phyloP scores from a whole-genome alignment of 2,888 invertebrate species.

The Campoletis raptor region DNA sequence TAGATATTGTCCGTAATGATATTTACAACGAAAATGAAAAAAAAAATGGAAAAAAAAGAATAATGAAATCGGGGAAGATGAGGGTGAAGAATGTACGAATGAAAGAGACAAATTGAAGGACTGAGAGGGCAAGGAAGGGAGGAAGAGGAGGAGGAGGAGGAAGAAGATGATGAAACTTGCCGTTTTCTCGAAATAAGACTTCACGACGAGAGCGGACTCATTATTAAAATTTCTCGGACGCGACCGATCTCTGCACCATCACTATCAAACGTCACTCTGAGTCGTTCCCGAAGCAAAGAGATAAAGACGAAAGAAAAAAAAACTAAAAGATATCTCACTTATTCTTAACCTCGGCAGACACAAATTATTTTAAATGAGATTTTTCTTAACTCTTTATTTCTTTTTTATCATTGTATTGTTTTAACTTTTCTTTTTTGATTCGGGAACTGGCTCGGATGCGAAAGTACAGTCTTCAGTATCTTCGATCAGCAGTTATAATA shows the following conservation, averaged over 20 bases:
- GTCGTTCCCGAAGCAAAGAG: conserved; percentile 74
- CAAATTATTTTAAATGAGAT: conserved; percentile 64
- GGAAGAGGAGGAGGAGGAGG: neutral
- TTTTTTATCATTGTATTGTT: conserved; percentile 1
- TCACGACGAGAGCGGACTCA: conserved; percentile 79
- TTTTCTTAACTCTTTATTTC: conserved; percentile 36
- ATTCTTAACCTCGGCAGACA: conserved; percentile 54
- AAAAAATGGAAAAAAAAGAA: conserved; percentile 80
- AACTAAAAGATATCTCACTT: conserved; percentile 46
- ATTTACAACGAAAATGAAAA: conserved; percentile 82
- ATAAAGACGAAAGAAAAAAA: conserved; percentile 23
- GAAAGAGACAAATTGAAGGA: conserved; percentile 32
- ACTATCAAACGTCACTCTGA: conserved; percentile 74
- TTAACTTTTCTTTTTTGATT: conserved; percentile 67
- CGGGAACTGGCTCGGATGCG: conserved; percentile 77
- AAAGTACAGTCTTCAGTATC: conserved; percentile 82
- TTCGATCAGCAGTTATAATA: conserved; percentile 84
- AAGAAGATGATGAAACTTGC: conserved; percentile 64
- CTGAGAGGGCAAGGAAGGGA: conserved; percentile 19
- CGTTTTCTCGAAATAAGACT: conserved; percentile 78
- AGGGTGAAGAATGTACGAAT: conserved; percentile 35
- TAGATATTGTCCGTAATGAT: conserved; percentile 83
- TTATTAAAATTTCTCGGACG: conserved; percentile 76
- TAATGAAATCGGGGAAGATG: conserved; percentile 57
- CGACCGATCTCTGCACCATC: conserved; percentile 76